Conservation (phyloP, 2,797 vertebrate genomes). For the Ceryle rudis region DNA sequence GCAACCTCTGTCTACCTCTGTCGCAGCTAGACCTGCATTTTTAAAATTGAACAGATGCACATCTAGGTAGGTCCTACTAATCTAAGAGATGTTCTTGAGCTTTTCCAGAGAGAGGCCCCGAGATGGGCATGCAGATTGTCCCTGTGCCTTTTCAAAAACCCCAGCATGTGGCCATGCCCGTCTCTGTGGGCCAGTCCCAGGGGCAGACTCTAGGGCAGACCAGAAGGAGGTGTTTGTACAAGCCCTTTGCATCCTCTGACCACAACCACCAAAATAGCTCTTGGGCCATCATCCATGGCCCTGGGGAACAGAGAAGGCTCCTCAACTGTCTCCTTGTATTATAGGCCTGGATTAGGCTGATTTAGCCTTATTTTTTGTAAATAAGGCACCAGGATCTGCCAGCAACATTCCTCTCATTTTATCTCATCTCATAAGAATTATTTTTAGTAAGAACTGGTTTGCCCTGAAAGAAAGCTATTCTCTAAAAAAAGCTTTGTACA, state of each 20-base stretch:
- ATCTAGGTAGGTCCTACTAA: not conserved
- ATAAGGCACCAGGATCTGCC: conserved; percentile 46
- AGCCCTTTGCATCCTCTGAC: not conserved
- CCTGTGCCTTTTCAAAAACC: not conserved
- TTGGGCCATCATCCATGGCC: fast-evolving
- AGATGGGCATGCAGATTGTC: not conserved
- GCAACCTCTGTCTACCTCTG: not conserved
- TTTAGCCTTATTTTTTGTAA: conserved; percentile 37
- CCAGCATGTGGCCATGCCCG: fast-evolving
- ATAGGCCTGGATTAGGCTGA: conserved; percentile 8
- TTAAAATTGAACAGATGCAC: not conserved
- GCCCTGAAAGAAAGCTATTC: conserved; percentile 66
- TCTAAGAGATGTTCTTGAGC: not conserved
- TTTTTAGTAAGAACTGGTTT: conserved; percentile 69
- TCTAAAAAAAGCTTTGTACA: conserved; percentile 67
- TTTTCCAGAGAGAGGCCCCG: not conserved
- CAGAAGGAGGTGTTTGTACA: fast-evolving
- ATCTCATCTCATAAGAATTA: conserved; percentile 65
- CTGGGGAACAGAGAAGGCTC: not conserved
- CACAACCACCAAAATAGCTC: not conserved
- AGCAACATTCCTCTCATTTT: conserved; percentile 55
- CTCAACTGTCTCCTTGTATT: not conserved
- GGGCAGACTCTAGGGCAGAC: not conserved
- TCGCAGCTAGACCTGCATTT: not conserved
- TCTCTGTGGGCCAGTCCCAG: not conserved